Evolutionary conservation across 2,113 vertebrate genomes (phyloP).

Genomic region (Xyliphius kryptos): DNA sequence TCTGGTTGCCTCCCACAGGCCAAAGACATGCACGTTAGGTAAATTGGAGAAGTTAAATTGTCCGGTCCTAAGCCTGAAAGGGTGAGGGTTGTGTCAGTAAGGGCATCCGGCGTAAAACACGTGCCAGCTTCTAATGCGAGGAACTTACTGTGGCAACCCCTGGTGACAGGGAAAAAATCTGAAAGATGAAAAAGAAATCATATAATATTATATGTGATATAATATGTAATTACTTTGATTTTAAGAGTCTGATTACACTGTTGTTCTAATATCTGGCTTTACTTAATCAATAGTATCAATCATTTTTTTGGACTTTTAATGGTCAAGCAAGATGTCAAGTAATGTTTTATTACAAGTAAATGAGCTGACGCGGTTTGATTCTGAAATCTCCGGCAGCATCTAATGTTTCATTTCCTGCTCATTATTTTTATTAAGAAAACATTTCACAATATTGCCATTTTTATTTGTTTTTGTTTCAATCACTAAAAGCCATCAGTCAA

Average conservation of each 20-base stretch:
- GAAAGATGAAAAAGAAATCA: too few relatives aligned
- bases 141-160: too few relatives aligned
- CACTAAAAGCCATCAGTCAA: background rate
- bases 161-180: too few relatives aligned
- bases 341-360: background rate
- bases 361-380: background rate
- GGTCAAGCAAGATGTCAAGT: background rate
- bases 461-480: background rate
- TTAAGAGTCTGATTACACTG: background rate
- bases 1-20: too few relatives aligned
- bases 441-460: background rate
- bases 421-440: slow-evolving; percentile 3
- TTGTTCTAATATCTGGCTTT: background rate
- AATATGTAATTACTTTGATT: too few relatives aligned
- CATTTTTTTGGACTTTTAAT: background rate
- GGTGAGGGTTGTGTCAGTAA: too few relatives aligned
- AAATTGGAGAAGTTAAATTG: too few relatives aligned
- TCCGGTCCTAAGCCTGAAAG: too few relatives aligned
- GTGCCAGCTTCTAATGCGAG: too few relatives aligned
- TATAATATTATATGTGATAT: too few relatives aligned
- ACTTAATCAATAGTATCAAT: background rate
- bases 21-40: too few relatives aligned
- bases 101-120: too few relatives aligned
- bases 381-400: background rate
- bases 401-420: background rate